Base-by-base conservation (phyloP, 1,140 invertebrate species). In the Drosophila kohkoa region DNA sequence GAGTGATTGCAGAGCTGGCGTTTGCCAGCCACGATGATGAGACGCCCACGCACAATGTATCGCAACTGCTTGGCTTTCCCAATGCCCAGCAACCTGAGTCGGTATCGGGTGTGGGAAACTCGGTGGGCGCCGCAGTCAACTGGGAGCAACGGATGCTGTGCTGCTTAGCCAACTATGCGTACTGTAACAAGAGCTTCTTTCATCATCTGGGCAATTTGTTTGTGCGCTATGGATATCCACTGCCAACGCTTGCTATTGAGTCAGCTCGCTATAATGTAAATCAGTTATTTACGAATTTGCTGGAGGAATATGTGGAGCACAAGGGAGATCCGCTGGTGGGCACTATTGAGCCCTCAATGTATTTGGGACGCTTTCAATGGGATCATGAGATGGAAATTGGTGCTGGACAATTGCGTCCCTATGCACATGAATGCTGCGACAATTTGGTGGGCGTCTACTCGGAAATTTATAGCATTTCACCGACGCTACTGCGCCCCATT, bases 331-430 rank as follows among this genome's bases (percentile, higher is more conserved):
- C 98, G 3, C 93, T 99, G 0, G 96, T 99, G 20, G 98, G 98
- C 15, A 97, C 96, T 11, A 98, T 99, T 73, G 98, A 99, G 93
- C 97, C 97, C 2, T 98, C 96, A 46, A 99, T 99, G 98, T 99
- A 98, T 93, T 93, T 97, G 76, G 97, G 97, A 1, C 94, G 95
- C 46, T 97, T 98, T 90, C 96, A 97, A 79, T 98, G 98, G 96
- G 95, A 96, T 72, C 95, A 95, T 2, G 95, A 96, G 77, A 94
- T 95, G 66, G 94, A 95, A 66, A 95, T 96, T 1, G 94, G 94
- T 16, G 68, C 96, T 1, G 94, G 94, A 16, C 83, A 97, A 90
- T 95, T 98, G 1, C 93, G 97, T 49, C 97, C 96, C 0, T 99
- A 99, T 80, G 96, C 97, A 1, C 98, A 99, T 92, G 97, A 99